Base-by-base conservation (phyloP, 1,140 invertebrate species). In the Hormaphis cornu region DNA sequence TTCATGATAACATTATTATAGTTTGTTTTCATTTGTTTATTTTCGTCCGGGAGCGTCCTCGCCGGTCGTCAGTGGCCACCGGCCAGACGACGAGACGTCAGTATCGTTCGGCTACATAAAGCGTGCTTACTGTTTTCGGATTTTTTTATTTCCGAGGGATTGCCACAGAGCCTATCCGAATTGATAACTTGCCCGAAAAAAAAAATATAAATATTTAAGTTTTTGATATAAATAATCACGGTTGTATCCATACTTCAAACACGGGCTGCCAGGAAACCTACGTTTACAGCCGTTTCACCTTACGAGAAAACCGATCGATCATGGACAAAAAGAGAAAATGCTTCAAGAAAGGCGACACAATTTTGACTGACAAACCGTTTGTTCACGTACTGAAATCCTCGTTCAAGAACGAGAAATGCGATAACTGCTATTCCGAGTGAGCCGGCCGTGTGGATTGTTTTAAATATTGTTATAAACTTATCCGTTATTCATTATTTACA, bases 351-450 rank as follows among this genome's bases (percentile, higher is more conserved):
- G 72, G 72, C 1, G 71, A 72, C n/a, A 69, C 46, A 4, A 58
- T 73, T 50, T 40, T 73, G 12, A 44, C 33, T 9, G 81, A 83
- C 42, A 81, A 83, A 74, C 86, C 86, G 4, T 87, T 86, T 75
- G 82, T 79, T 18, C 85, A 80, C 73, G 77, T 82, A 2, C 75
- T 87, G 0, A 82, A 80, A 74, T 83, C 82, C 0, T 81, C 83
- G 73, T 78, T 81, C 69, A 80, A 80, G 59, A 79, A 80, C 52
- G 78, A 82, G 72, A 76, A 79, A 69, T 87, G 86, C 75, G 85
- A 87, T 73, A 78, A 80, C 75, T 87, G 86, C 75, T 81, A 87
- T 70, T 80, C 79, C 72, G 81, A 80, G 85, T 86, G 78, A 78
- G 76, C 76, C 28, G 46, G 18, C 18, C 40, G 52, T 72, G 22